Conservation (phyloP, 2,113 vertebrate species). For the Lipophrys pholis region DNA sequence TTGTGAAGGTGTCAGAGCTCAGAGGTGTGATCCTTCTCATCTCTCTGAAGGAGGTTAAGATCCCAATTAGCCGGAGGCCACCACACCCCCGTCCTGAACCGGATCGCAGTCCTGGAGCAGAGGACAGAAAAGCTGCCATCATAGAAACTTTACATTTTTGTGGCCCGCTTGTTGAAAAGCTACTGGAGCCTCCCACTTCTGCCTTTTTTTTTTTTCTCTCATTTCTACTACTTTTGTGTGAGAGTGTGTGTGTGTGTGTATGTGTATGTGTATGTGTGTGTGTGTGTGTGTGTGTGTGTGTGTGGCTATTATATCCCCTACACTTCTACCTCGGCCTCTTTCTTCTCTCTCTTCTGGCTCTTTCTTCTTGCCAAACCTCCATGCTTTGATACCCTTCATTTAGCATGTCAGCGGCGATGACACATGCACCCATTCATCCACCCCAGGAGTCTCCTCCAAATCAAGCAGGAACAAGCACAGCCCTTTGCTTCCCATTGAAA, state of each 20-base stretch:
- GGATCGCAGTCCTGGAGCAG: conserved; percentile 19
- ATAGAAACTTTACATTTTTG: conserved; percentile 33
- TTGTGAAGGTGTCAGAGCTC: conserved; percentile 58
- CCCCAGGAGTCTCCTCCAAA: conserved; percentile 52
- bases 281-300: no score
- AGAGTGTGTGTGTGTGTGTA: no score
- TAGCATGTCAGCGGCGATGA: conserved; percentile 73
- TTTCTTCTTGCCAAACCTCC: conserved; percentile 40
- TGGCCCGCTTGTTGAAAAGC: conserved; percentile 37
- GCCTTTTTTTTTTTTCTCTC: conserved; percentile 15
- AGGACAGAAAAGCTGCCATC: no score
- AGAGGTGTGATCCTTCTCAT: not conserved
- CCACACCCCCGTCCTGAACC: conserved; percentile 6
- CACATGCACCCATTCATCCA: conserved; percentile 66
- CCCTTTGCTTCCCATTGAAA: conserved; percentile 56
- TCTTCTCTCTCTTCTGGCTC: conserved; percentile 31
- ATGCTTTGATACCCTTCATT: conserved; percentile 78
- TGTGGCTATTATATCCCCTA: not conserved
- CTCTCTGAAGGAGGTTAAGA: conserved; percentile 48
- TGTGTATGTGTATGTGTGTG: no score
- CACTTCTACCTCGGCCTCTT: conserved; percentile 4
- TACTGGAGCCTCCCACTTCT: conserved; percentile 11
- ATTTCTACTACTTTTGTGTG: not conserved
- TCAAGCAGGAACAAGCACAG: conserved; percentile 74
- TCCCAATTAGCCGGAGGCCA: conserved; percentile 55